Conservation (phyloP, 2,888 invertebrate genomes). For the Synanthedon myopaeformis region DNA sequence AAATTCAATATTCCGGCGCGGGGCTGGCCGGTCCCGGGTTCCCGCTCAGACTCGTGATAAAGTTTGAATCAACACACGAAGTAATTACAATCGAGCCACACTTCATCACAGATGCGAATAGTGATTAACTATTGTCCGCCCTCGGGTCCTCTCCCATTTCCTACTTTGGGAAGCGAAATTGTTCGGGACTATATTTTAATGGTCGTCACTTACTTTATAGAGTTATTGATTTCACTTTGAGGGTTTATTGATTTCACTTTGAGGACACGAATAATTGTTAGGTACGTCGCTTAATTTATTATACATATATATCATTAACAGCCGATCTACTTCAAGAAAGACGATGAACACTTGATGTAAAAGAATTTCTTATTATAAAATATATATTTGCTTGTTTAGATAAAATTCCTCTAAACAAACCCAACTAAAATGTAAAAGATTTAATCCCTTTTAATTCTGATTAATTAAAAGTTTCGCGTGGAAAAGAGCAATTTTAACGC, state of each 20-base stretch:
- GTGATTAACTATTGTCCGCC: slow-evolving; percentile 54
- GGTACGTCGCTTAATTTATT: no score
- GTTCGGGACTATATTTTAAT: slow-evolving; percentile 30
- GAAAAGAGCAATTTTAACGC: slow-evolving; percentile 54
- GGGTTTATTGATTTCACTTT: no score
- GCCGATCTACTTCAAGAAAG: no score
- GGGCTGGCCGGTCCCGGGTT: slow-evolving; percentile 22
- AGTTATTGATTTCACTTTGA: slow-evolving; percentile 19
- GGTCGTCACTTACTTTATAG: slow-evolving; percentile 21
- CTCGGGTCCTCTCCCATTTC: slow-evolving; percentile 31
- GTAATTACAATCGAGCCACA: slow-evolving; percentile 63
- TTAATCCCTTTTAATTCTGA: slow-evolving; percentile 46
- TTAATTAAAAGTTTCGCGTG: slow-evolving; percentile 64
- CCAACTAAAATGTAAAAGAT: slow-evolving; percentile 5
- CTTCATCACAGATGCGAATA: slow-evolving; percentile 63
- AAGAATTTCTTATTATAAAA: no score
- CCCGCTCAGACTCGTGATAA: slow-evolving; percentile 45
- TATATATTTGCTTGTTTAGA: no score
- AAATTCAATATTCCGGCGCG: slow-evolving; percentile 51
- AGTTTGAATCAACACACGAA: slow-evolving; percentile 67
- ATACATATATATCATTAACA: no score
- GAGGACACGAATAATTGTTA: slow-evolving; percentile 9
- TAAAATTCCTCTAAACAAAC: slow-evolving; percentile 1
- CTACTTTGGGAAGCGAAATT: slow-evolving; percentile 29
- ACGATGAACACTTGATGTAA: no score